Base-by-base conservation (phyloP, 1,140 invertebrate species). In the Physella acuta region DNA sequence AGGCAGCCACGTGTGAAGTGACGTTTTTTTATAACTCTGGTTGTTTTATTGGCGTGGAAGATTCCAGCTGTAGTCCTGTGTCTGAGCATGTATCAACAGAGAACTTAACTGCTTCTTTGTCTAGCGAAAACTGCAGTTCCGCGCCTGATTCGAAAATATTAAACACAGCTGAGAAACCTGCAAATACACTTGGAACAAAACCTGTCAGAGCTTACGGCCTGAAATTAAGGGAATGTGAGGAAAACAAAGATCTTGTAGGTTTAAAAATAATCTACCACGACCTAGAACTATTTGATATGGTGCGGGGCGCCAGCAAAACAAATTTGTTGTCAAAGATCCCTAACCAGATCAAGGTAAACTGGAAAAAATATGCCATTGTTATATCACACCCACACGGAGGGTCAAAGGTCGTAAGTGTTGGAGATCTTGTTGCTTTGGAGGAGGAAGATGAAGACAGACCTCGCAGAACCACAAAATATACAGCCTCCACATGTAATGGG, bases 341-440 rank as follows among this genome's bases (percentile, higher is more conserved):
- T 14, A n/a, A 33, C 33, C 11, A 60, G 14, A 37, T 34, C 30
- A 60, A 60, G 37, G 3, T 3, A 20, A 4, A 34, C 2, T 33
- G 33, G 30, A 60, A 37, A 24, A 33, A 60, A 36, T n/a, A 60
- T 60, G 58, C 33, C 37, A 36, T 60, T 5, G 34, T 60, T 24
- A 60, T 60, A 26, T 60, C 58, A 8, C 58, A 60, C 58, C 58
- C 58, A 3, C 58, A 60, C 34, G 58, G 58, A 17, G 14, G n/a
- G 5, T 8, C 31, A 2, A 60, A 60, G 34, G 34, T 33, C 3
- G 37, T 60, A 34, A 60, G 58, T 24, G 33, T 60, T 60, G 58
- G 58, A 14, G 34, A 36, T 3, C 34, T 34, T 2, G 8, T 34
- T 1, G 4, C 31, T 26, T n/a, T 60, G 11, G 58, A 60, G 37